Evolutionary conservation across 2,797 vertebrate genomes (phyloP), one percentile per base, ranked within the genome.

Genomic region (Sebastes hubbsi): DNA sequence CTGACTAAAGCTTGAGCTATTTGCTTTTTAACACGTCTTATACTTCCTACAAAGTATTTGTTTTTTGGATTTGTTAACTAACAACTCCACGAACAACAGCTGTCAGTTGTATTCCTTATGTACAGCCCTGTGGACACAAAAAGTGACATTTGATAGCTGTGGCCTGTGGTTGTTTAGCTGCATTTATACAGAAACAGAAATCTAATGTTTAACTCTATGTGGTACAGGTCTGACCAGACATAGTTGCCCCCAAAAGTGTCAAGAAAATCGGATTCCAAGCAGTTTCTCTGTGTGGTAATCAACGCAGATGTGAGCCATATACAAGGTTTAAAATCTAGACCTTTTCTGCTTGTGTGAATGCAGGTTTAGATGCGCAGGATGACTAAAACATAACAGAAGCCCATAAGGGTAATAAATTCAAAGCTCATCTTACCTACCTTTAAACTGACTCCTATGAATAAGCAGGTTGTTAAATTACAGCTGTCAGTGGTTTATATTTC

Each of bases 131-230:
- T 14, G 63, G 74, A 77, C 70, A 61, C 65, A 56, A 67, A 25
- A 64, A 69, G 27, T 56, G 85, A 86, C 75, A 89, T 77, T 68
- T 78, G 62, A 91, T 82, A 76, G 14, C 72, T 61, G 75, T 78
- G 49, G 60, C 77, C 46, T 66, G 83, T 58, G 80, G 77, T 73
- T 80, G 58, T 81, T 81, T 55, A 62, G 66, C 36, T 74, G 54
- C 36, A 54, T 84, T 80, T 68, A 78, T 13, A 77, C 38, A 54
- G 32, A 30, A 56, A 60, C 58, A 63, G 42, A 86, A 75, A 83
- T 71, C 16, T 10, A 16, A 69, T 78, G 65, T 76, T 75, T 89
- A 86, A 82, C 72, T 65, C 62, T 76, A 63, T 29, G 68, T 8
- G 29, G 30, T 24, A 54, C 73, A 82, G 62, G 52, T 80, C 42